Evolutionary conservation across 2,113 vertebrate genomes (phyloP), one percentile per base, ranked within the genome.

Genomic region (Python bivittatus): DNA sequence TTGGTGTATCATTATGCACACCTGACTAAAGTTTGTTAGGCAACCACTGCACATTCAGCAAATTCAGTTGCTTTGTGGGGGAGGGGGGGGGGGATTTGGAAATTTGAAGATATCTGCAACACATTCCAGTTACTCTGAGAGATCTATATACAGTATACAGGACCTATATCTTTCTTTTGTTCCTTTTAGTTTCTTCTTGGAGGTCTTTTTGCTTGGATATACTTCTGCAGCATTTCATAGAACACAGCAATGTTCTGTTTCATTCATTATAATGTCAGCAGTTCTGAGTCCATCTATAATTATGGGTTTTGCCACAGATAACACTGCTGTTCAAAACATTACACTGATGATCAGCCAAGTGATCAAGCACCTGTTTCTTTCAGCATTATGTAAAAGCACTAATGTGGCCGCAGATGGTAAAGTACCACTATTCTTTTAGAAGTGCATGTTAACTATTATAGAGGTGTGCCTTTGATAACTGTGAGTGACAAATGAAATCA

Each of bases 321-420:
- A 93, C 44, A n/a, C 89, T 93, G 5, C 0, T 92, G 10, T 95
- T 96, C 27, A 86, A 57, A 86, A n/a, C 88, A 58, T n/a, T 33
- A 92, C 90, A 93, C 56, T 93, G 61, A 61, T 84, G 92, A 88
- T 91, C 88, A 90, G 17, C 29, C 23, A 91, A 94, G 42, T 54
- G 92, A 88, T 17, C 90, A 87, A 94, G 89, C 54, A 93, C 54
- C 54, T 92, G 20, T 52, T 96, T 94, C 12, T 92, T 94, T 95
- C 57, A 84, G 86, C 17, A 22, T 29, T 11, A 12, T 91, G 29
- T 89, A 52, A 72, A 56, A 93, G 42, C 88, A 91, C 38, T 44
- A 89, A 23, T 1, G 1, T 0, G 33, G 91, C 91, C 96, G n/a
- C 88, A 95, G 92, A 72, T 92, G 42, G 86, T 83, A 38, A 5